Percentiles rank a stretch among this genome's conserved stretches.
Conservation (phyloP, 2,888 invertebrate species). For the Netelia melanura region DNA sequence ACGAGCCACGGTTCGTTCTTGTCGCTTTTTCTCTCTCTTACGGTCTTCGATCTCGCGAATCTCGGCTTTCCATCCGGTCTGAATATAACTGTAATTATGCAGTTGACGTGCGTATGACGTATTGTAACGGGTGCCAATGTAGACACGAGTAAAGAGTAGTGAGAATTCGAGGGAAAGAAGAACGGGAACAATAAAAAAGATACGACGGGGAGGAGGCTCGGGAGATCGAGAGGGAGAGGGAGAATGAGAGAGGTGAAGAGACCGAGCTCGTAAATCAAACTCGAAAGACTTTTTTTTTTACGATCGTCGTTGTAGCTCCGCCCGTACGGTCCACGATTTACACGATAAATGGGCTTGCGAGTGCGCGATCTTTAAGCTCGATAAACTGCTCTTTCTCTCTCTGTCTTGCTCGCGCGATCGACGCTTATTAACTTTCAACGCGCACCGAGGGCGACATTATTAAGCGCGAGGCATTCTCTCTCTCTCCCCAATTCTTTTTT, state of each 20-base stretch:
- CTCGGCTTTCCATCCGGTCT: conserved; percentile 48
- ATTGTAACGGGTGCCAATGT: conserved; percentile 64
- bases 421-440: conserved; percentile 70
- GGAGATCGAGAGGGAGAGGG: conserved; percentile 44
- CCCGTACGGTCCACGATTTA: conserved; percentile 68
- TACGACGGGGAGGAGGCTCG: conserved; percentile 19
- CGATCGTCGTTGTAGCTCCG: conserved; percentile 57
- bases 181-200: conserved; percentile 58
- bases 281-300: conserved; percentile 62
- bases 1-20: conserved; percentile 66
- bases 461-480: conserved; percentile 20
- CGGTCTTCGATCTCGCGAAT: conserved; percentile 27
- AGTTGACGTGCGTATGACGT: conserved; percentile 62
- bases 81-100: conserved; percentile 67
- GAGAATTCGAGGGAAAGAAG: conserved; percentile 60
- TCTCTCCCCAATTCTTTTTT: conserved; percentile 10
- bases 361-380: conserved; percentile 59
- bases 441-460: conserved; percentile 53
- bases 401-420: conserved; percentile 41
- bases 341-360: conserved; percentile 65
- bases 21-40: conserved; percentile 8
- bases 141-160: conserved; percentile 49
- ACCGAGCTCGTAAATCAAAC: conserved; percentile 68
- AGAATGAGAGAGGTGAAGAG: conserved; percentile 33
- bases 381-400: conserved; percentile 54